Base-by-base conservation (phyloP, 2,888 invertebrate species). In the Leistus spinibarbis region DNA sequence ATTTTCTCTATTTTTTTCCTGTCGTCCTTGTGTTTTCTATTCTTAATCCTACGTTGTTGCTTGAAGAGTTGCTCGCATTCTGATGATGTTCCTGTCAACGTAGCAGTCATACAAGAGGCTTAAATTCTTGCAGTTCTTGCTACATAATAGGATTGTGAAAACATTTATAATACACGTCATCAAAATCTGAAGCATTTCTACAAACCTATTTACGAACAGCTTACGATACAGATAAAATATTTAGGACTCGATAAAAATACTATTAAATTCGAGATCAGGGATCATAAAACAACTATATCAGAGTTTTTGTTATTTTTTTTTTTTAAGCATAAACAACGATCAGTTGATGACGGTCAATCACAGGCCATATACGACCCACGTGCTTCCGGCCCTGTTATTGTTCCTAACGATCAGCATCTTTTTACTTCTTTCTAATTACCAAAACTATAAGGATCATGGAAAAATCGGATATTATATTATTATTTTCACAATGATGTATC, bases 111-210 rank as follows among this genome's bases (percentile, higher is more conserved):
- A 20, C 17, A 22, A 60, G 60, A 60, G 5, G 60, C 60, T 60
- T 60, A 60, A 60, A 60, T 20, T 60, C 60, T 60, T 20, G 60
- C 10, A 20, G 60, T 13, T 40, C 40, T 13, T 40, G n/a, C n/a
- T 57, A 20, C 5, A 20, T 60, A 60, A 60, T 60, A 60, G 60
- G 60, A 60, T 60, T 60, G 60, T 22, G 10, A 20, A 22, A 60
- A 60, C 60, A 60, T 60, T 60, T 60, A 22, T 60, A 60, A 20
- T 60, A 60, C n/a, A n/a, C 20, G 60, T 60, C 60, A 60, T 60
- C 60, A 19, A 60, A 60, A 60, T 60, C 60, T 60, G 60, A 60
- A 60, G 16, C 19, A 16, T 17, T 60, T 60, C 17, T 40, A 40
- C 40, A 13, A 40, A 40, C 40, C 40, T 40, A 40, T 40, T 40